Evolutionary conservation across 2,797 vertebrate species (phyloP).

Genomic region (Pseudochirops corinnae): DNA sequence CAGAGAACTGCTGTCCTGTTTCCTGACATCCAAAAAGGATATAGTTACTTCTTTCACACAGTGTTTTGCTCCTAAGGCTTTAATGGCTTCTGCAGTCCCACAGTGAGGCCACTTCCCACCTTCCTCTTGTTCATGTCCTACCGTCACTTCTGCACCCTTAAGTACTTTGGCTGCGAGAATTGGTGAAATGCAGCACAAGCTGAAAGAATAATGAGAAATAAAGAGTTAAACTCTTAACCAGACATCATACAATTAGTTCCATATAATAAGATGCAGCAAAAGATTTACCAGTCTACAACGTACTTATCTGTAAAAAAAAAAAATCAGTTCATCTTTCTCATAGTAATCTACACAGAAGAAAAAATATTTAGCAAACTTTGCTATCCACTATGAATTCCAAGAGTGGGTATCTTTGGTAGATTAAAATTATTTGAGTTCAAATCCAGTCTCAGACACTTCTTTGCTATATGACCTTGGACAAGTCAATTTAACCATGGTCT

Average conservation of each 20-base stretch:
- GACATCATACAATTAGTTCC: not conserved
- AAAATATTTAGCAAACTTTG: not conserved
- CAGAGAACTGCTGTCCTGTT: not conserved
- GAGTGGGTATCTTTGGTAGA: not conserved
- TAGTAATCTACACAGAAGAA: not conserved
- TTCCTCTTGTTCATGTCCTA: slow-evolving; percentile 92
- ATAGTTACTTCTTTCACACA: slow-evolving; percentile 89
- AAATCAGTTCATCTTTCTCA: not conserved
- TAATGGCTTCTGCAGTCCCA: slow-evolving; percentile 88
- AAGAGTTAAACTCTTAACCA: not conserved
- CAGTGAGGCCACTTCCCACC: slow-evolving; percentile 91
- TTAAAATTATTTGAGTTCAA: not conserved
- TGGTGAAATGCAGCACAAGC: slow-evolving; percentile 94
- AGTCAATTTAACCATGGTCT: not conserved
- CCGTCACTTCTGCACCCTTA: slow-evolving; percentile 92
- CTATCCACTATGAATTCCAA: not conserved
- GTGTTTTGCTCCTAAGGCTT: slow-evolving; percentile 90
- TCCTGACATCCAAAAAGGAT: slow-evolving; percentile 86
- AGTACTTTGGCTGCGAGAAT: slow-evolving; percentile 92
- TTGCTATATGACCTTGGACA: not conserved
- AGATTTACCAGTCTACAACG: not conserved
- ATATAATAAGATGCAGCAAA: not conserved
- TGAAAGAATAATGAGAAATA: slow-evolving; percentile 69
- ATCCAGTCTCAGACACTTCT: not conserved
- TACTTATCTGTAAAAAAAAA: not conserved